Base-by-base conservation (phyloP, 2,797 vertebrate species). In the Gephyroberyx darwinii region DNA sequence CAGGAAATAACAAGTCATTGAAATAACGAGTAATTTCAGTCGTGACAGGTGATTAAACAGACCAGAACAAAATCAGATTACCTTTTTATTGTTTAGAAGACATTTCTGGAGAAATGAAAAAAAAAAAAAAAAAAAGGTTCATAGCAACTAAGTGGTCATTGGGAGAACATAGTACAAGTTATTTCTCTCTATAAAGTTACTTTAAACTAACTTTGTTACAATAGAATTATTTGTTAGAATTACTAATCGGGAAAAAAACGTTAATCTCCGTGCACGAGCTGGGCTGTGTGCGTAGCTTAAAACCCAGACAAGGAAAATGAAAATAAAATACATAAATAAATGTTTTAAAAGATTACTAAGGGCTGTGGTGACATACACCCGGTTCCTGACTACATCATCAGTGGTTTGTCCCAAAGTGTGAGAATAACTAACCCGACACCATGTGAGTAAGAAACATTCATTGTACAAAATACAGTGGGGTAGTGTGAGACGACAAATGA, bases 241-340 rank as follows among this genome's bases (percentile, higher is more conserved):
- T 56, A 74, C 57, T 82, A 74, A 74, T 16, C 81, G 39, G 52
- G 35, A 51, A 51, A 52, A 81, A 75, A 77, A 65, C 71, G 69
- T 80, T 80, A 81, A 76, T 75, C 71, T 77, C 79, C 81, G 53
- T 77, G 77, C 82, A 83, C 35, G 80, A 89, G 87, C 80, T 4
- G 69, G 75, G 67, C 72, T 65, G 83, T 89, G 91, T 93, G 92
- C 91, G 75, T 90, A 90, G 88, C 91, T 93, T 91, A 81, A 86
- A 84, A 88, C 76, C 61, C 76, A 74, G 85, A 69, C 19, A 52
- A 62, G 12, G 60, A 47, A 39, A 62, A 71, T 53, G 33, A 35
- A 76, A 55, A 43, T 54, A 67, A 61, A 58, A 64, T 12, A 45
- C 13, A 81, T 86, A 87, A 89, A 88, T 88, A 86, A 78, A 86